Percentiles rank a stretch among this genome's conserved stretches.
These are phyloP conservation scores for Myripristis murdjan DNA, from an alignment of 2,797 vertebrate species.

Conservation along the genomic window DNA sequence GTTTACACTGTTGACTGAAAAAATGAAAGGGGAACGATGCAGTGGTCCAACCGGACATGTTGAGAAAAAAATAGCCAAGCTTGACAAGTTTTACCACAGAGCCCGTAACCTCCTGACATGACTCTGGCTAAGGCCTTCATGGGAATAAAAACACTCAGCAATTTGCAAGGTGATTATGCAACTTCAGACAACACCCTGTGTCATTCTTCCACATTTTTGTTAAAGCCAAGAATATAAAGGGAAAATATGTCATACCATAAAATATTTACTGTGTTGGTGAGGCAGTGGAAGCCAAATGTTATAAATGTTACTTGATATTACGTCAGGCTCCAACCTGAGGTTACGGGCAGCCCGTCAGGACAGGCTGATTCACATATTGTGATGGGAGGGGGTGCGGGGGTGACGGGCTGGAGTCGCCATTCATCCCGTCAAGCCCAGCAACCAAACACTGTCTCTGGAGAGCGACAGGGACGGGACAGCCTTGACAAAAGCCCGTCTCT, in stretches of 20 bases:
- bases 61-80: neutral
- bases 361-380: constrained; percentile 25
- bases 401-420: neutral
- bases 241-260: neutral
- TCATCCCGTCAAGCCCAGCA: neutral
- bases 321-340: constrained; percentile 7
- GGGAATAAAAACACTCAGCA: constrained; percentile 40
- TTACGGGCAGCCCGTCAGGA: constrained; percentile 5
- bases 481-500: constrained; percentile 25
- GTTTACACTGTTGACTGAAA: neutral
- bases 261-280: neutral
- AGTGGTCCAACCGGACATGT: neutral
- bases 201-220: constrained; percentile 33
- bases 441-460: neutral
- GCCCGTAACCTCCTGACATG: constrained; percentile 17
- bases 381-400: neutral
- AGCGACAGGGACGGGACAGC: constrained; percentile 1
- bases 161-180: constrained; percentile 13
- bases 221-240: neutral
- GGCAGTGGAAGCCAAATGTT: neutral
- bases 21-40: constrained; percentile 3
- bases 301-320: neutral
- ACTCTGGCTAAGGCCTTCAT: neutral
- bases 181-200: constrained; percentile 4
- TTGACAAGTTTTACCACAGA: neutral